Evolutionary conservation across 2,888 invertebrate species (phyloP), one percentile per base, ranked within the genome.

Genomic region (Nebria salina): DNA sequence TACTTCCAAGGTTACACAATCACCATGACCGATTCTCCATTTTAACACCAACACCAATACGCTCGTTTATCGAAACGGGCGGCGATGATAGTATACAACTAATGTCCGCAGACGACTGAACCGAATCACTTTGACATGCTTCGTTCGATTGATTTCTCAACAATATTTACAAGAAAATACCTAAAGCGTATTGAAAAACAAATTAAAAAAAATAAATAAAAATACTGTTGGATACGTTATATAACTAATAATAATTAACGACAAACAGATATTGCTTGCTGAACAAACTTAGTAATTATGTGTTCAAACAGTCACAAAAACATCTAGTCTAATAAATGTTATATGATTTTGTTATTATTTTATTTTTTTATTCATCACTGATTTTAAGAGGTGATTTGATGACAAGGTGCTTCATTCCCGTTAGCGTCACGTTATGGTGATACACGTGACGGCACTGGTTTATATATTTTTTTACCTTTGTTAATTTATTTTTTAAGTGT

Each of bases 1-100:
- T 87, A 2, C 84, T 87, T 82, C 83, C 86, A 9, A 86, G 87
- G 82, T 84, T 86, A 70, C 54, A 54, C 54, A 54, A 13, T 54
- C 83, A 90, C 84, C 88, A 89, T 82, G 90, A 91, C 84, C 87
- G 90, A 74, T 91, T 91, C 85, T 91, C 91, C 13, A 86, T 91
- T 83, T 86, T 91, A 83, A 90, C 91, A 81, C 90, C 91, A 80
- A 90, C 89, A 84, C 90, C 91, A 78, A 89, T 91, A 75, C 88
- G 91, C 73, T 89, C 91, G 13, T 87, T 91, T 65, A 90, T 90
- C 78, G 91, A 91, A 89, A 54, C 75, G 43, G 87, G 88, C 64
- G 87, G 88, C 65, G 89, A 89, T 77, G 91, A 91, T 86, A 91
- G 90, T 83, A 89, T 91, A 83, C 89, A 89, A 83, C 86, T 91